These are phyloP conservation scores for Anticlea derivata DNA, from an alignment of 2,888 invertebrate species.

Conservation along the genomic window DNA sequence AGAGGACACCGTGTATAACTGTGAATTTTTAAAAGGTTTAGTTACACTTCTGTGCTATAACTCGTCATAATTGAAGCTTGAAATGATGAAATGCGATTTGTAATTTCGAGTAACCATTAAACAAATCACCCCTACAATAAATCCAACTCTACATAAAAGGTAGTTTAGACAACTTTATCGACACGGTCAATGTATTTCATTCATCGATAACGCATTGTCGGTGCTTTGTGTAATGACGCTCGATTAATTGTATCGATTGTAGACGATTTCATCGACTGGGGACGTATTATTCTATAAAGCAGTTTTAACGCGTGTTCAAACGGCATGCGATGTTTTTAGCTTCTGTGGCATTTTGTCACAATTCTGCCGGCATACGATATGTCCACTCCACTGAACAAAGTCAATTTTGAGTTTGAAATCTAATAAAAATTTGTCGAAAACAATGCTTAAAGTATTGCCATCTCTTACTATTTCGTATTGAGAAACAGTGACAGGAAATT, in stretches of 20 bases:
- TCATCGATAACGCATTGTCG: slow-evolving; percentile 35
- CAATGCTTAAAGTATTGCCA: no score
- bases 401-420: no score
- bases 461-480: no score
- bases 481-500: no score
- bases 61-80: neutral
- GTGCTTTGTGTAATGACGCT: slow-evolving; percentile 47
- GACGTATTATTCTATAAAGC: neutral
- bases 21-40: no score
- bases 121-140: slow-evolving; percentile 15
- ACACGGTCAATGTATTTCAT: slow-evolving; percentile 21
- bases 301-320: neutral
- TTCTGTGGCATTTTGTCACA: no score
- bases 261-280: slow-evolving; percentile 23
- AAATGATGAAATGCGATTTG: neutral
- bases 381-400: no score
- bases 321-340: neutral
- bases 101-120: slow-evolving; percentile 2
- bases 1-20: no score
- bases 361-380: no score
- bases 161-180: slow-evolving; percentile 20
- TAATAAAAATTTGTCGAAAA: no score
- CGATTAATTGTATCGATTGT: slow-evolving; percentile 50
- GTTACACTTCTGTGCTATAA: no score
- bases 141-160: slow-evolving; percentile 10